Evolutionary conservation across 2,888 invertebrate genomes (phyloP).

Genomic region (Portevinia maculata): DNA sequence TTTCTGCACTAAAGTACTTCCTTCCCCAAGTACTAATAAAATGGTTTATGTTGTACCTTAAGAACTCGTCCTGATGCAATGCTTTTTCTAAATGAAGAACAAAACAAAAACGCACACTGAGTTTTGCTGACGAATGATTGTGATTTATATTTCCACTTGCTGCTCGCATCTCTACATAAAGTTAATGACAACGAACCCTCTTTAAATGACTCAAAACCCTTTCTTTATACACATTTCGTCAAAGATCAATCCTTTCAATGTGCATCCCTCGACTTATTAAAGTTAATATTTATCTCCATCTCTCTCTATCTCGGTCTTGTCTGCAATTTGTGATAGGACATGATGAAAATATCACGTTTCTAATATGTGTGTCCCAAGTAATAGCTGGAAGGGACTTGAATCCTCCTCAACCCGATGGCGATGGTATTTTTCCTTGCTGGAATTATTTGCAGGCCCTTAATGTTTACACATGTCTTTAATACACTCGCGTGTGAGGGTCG

Average conservation of each 20-base stretch:
- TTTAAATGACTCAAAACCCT: slow-evolving; percentile 61
- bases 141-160: slow-evolving; percentile 49
- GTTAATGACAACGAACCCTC: slow-evolving; percentile 52
- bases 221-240: slow-evolving; percentile 46
- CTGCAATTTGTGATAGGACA: slow-evolving; percentile 39
- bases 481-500: slow-evolving; percentile 7
- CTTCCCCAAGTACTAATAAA: slow-evolving; percentile 59
- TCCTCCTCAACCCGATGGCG: slow-evolving; percentile 13
- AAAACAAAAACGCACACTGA: slow-evolving; percentile 9
- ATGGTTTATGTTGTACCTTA: slow-evolving; percentile 65
- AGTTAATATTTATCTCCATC: neutral
- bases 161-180: slow-evolving; percentile 12
- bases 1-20: slow-evolving; percentile 7
- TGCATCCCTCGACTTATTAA: slow-evolving; percentile 56
- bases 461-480: slow-evolving; percentile 53
- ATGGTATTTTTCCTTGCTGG: slow-evolving; percentile 1
- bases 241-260: slow-evolving; percentile 36
- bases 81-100: slow-evolving; percentile 15
- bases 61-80: slow-evolving; percentile 34
- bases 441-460: slow-evolving; percentile 46
- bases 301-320: slow-evolving; percentile 11
- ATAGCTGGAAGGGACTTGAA: slow-evolving; percentile 19
- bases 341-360: slow-evolving; percentile 52
- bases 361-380: slow-evolving; percentile 30
- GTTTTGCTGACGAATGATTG: slow-evolving; percentile 59